Evolutionary conservation across 2,113 vertebrate genomes (phyloP).

Genomic region (Sinocyclocheilus grahami): DNA sequence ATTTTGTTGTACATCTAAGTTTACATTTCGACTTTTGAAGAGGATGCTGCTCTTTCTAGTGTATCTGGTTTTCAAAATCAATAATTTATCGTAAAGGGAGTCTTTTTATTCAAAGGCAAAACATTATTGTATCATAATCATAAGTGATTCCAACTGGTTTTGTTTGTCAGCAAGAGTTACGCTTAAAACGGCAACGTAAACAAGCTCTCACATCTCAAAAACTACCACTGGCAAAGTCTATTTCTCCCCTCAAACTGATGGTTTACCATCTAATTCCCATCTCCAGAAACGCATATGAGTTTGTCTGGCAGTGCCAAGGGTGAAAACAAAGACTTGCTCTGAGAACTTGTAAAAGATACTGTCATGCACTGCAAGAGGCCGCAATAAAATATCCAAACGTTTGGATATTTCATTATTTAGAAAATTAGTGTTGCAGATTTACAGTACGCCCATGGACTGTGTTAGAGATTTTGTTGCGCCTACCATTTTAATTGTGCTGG

Average conservation of each 20-base stretch:
- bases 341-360: constrained; percentile 64
- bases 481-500: not conserved
- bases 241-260: constrained; percentile 72
- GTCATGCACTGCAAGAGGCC: constrained; percentile 67
- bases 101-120: constrained; percentile 61
- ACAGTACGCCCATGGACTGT: constrained; percentile 11
- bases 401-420: not conserved
- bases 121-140: constrained; percentile 70
- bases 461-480: not conserved
- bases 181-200: constrained; percentile 68
- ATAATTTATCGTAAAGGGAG: constrained; percentile 68
- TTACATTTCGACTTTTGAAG: constrained; percentile 9
- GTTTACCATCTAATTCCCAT: constrained; percentile 75
- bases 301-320: constrained; percentile 71
- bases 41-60: constrained; percentile 32
- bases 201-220: constrained; percentile 71
- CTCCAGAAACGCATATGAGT: constrained; percentile 72
- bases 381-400: constrained; percentile 28
- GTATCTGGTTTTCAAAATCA: constrained; percentile 60
- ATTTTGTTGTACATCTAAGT: not conserved
- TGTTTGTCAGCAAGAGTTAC: constrained; percentile 72
- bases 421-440: constrained; percentile 22
- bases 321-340: constrained; percentile 67
- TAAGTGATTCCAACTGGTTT: constrained; percentile 72
- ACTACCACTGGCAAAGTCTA: constrained; percentile 61